Evolutionary conservation across 2,797 vertebrate genomes (phyloP).

Genomic region (Gymnoscopelus braueri): DNA sequence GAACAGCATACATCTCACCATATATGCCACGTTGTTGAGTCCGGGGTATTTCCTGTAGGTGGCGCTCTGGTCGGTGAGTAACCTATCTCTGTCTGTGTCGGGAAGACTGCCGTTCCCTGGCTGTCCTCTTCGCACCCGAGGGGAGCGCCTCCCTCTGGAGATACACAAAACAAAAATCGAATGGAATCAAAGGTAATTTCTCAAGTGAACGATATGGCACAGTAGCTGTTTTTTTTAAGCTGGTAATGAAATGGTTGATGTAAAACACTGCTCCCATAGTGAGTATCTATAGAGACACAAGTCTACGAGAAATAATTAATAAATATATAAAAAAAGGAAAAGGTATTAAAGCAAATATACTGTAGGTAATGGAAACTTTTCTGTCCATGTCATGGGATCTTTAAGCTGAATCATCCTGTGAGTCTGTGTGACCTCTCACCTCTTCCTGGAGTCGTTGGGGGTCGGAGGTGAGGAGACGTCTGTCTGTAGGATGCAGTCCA

Average conservation of each 20-base stretch:
- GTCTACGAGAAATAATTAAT: no score
- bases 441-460: constrained; percentile 89
- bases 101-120: constrained; percentile 88
- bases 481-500: constrained; percentile 94
- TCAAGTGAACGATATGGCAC: no score
- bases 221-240: no score
- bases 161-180: background rate
- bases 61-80: constrained; percentile 92
- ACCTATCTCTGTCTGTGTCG: constrained; percentile 85
- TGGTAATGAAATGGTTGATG: no score
- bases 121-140: constrained; percentile 87
- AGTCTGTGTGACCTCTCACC: constrained; percentile 71
- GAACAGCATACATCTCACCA: constrained; percentile 78
- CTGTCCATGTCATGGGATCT: background rate
- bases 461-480: constrained; percentile 84
- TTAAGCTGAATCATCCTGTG: background rate
- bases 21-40: constrained; percentile 96
- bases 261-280: no score
- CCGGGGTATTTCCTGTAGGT: constrained; percentile 96
- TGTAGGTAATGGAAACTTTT: no score
- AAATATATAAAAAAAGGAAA: no score
- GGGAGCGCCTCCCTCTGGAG: constrained; percentile 89
- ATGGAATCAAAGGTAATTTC: no score
- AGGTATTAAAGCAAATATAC: no score
- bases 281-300: no score